Evolutionary conservation across 2,113 vertebrate species (phyloP), one percentile per base, ranked within the genome.

Genomic region (Boleophthalmus pectinirostris): DNA sequence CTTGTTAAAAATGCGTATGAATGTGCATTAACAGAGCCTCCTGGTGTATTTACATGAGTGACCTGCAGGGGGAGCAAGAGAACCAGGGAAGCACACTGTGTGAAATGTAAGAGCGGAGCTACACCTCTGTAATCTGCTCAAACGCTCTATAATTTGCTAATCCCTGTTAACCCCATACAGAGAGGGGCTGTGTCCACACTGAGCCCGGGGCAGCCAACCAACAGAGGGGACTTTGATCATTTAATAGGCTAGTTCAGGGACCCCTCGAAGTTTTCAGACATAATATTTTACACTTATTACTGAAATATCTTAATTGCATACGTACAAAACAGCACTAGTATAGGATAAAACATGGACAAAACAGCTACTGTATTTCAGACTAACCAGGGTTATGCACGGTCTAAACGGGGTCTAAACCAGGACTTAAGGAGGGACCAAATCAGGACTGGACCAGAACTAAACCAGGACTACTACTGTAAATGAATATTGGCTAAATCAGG

Each of bases 11-110:
- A 6, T 8, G 35, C 35, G 1, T 5, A 38, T 8, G 8, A 10
- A 43, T 20, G 10, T 56, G 21, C n/a, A 11, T 23, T 21, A 11
- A 10, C 10, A 3, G 11, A 13, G 56, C 58, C 7, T 20, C 21
- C 38, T 51, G 79, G 61, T 87, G 87, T 79, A 81, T 84, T 90
- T 76, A 77, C 54, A 65, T 60, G 9, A 75, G 63, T 72, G 68
- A 65, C 83, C 92, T 86, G 87, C 81, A 92, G 92, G 88, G 90
- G 90, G 89, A 69, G 90, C 81, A 82, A 86, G 81, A 91, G 85
- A 85, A 79, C 73, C 80, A 82, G 70, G 70, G 80, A 78, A 29
- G 29, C 9, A 0, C 6, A 43, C 29, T 33, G 38, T 38, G 64
- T 21, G 3, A 65, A n/a, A 13, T 65, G 21, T 14, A 35, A 16